Base-by-base conservation (phyloP, 2,797 vertebrate genomes). In the Apodemus agrarius region DNA sequence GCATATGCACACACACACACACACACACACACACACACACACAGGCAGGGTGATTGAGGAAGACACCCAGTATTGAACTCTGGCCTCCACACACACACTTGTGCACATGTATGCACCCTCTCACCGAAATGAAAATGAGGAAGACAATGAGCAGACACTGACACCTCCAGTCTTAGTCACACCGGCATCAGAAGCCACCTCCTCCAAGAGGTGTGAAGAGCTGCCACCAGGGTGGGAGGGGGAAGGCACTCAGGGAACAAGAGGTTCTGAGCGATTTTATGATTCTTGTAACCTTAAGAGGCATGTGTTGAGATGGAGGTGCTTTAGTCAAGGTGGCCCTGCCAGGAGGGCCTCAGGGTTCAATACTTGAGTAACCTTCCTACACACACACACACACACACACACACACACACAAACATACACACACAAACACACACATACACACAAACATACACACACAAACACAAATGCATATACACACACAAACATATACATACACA, bases 261-360 rank as follows among this genome's bases (percentile, higher is more conserved):
- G 93, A 49, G 31, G 90, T 94, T 92, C 87, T 43, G 89, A 52
- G 87, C 3, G 54, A 76, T 79, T 96, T 87, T 75, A 67, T 43
- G 96, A 78, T 79, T 7, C 89, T 31, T 52, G 65, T 93, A 95
- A 96, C 96, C 95, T 97, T 95, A 95, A 95, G 88, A 97, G 94
- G 86, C 61, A 9, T 7, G 26, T 5, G 0, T 1, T 4, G 81
- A 82, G 59, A 40, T 46, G 63, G 72, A 76, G 82, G 93, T 22
- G 91, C 82, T 78, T 79, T 1, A 19, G 72, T 37, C 46, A 85
- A 63, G 34, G 43, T 24, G 82, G 82, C 65, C 3, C 75, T 65
- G 89, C 43, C 88, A 46, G 19, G 78, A 81, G 59, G 83, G n/a
- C 82, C 91, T 74, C 93, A 43, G 67, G 87, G 31, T 76, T 52